Percentiles rank a stretch among this genome's conserved stretches.
These are phyloP conservation scores for Chelonus insularis DNA, from an alignment of 1,140 invertebrate genomes.

Conservation along the genomic window DNA sequence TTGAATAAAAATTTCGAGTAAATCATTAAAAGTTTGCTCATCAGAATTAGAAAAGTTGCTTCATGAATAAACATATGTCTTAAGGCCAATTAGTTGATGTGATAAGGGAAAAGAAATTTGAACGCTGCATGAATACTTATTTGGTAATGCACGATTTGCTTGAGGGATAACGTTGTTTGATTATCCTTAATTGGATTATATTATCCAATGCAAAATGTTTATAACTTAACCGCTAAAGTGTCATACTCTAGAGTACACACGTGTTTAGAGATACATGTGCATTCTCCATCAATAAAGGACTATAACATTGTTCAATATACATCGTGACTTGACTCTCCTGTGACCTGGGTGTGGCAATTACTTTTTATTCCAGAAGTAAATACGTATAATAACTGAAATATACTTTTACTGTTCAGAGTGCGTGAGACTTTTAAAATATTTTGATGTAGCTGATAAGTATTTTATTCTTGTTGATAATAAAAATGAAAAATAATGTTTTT, in stretches of 20 bases:
- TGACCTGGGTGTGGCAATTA: conserved; percentile 16
- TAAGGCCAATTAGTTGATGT: background rate
- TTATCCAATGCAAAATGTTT: conserved; percentile 15
- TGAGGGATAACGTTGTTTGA: conserved; percentile 12
- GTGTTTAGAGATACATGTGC: background rate
- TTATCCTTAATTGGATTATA: conserved; percentile 42
- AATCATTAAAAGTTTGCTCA: too few relatives aligned
- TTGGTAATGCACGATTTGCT: conserved; percentile 16
- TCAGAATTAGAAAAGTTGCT: too few relatives aligned
- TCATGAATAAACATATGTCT: too few relatives aligned
- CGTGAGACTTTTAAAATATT: conserved; percentile 9
- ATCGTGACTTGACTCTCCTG: conserved; percentile 16
- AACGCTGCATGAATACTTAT: conserved; percentile 7
- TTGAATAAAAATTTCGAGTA: too few relatives aligned
- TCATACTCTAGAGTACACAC: background rate
- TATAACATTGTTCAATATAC: conserved; percentile 12
- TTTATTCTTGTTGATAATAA: too few relatives aligned
- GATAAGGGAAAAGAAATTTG: background rate
- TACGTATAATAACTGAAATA: background rate
- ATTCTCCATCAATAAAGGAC: background rate
- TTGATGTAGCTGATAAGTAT: too few relatives aligned
- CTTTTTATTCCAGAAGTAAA: conserved; percentile 9
- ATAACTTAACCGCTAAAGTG: background rate
- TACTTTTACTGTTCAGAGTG: conserved; percentile 2
- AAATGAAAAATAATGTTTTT: too few relatives aligned